Evolutionary conservation across 2,113 vertebrate species (phyloP).

Genomic region (Salminus brasiliensis): DNA sequence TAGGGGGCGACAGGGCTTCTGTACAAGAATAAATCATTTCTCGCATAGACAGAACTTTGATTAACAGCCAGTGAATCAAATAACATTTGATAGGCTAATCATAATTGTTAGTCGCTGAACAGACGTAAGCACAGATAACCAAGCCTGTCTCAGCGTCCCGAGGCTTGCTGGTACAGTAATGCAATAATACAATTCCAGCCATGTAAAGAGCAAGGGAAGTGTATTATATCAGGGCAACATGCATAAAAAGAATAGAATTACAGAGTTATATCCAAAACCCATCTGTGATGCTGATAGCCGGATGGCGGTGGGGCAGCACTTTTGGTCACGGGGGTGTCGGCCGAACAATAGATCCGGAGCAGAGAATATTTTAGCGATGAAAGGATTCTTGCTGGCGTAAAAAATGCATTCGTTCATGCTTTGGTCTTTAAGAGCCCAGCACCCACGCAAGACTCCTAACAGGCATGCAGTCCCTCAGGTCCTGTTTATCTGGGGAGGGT

Average conservation of each 20-base stretch:
- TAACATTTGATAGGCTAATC: too few relatives aligned
- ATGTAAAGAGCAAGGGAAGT: constrained; percentile 27
- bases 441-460: constrained; percentile 36
- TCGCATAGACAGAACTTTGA: too few relatives aligned
- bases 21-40: too few relatives aligned
- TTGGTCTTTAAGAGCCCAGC: constrained; percentile 18
- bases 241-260: constrained; percentile 45
- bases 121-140: background rate
- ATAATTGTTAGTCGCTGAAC: too few relatives aligned
- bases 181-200: constrained; percentile 11
- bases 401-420: constrained; percentile 38
- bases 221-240: constrained; percentile 26
- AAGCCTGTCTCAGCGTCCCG: background rate
- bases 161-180: background rate
- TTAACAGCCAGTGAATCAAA: too few relatives aligned
- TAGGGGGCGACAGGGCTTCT: too few relatives aligned
- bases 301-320: constrained; percentile 9
- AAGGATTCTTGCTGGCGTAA: constrained; percentile 41
- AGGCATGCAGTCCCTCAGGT: constrained; percentile 35
- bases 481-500: constrained; percentile 13
- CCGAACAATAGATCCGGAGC: constrained; percentile 47
- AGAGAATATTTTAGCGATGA: constrained; percentile 48
- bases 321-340: constrained; percentile 23
- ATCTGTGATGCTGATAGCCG: constrained; percentile 40
- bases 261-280: constrained; percentile 47